A percentile compares a stretch with the other conserved stretches of the same genome.
Conservation (phyloP, 2,113 vertebrate genomes). For the Psophia crepitans region DNA sequence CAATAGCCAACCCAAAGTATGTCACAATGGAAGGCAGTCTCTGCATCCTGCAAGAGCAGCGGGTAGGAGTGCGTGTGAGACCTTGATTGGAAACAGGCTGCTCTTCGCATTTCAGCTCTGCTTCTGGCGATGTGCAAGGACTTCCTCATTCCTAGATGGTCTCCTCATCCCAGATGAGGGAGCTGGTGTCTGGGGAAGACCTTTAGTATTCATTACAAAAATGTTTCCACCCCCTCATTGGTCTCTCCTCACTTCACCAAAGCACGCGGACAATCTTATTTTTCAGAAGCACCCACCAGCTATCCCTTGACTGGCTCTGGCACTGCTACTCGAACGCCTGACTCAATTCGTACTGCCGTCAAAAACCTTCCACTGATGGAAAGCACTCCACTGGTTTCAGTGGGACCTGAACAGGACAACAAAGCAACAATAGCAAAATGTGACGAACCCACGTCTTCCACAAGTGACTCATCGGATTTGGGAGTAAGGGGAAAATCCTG, state of each 20-base stretch:
- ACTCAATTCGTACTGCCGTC: neutral
- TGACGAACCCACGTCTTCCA: neutral
- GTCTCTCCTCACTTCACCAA: constrained; percentile 11
- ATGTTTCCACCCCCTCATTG: neutral
- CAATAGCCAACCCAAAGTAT: neutral
- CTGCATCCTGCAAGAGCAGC: neutral
- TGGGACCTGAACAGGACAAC: neutral
- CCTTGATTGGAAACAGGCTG: constrained; percentile 54
- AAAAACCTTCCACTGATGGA: neutral
- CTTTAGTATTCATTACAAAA: constrained; percentile 42
- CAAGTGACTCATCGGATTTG: neutral
- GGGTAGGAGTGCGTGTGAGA: constrained; percentile 4
- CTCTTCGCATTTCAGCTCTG: constrained; percentile 15
- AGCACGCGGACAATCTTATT: neutral
- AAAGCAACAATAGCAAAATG: neutral
- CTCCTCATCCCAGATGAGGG: constrained; percentile 59
- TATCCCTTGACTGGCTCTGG: neutral
- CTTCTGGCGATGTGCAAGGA: neutral
- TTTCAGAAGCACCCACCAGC: constrained; percentile 20
- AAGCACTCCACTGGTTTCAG: neutral
- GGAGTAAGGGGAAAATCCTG: neutral
- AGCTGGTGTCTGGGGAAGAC: constrained; percentile 58
- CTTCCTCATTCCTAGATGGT: constrained; percentile 57
- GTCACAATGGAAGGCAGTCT: neutral
- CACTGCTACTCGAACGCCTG: neutral